Conservation (phyloP, 2,888 invertebrate genomes). For the Chrysina gloriosa region DNA sequence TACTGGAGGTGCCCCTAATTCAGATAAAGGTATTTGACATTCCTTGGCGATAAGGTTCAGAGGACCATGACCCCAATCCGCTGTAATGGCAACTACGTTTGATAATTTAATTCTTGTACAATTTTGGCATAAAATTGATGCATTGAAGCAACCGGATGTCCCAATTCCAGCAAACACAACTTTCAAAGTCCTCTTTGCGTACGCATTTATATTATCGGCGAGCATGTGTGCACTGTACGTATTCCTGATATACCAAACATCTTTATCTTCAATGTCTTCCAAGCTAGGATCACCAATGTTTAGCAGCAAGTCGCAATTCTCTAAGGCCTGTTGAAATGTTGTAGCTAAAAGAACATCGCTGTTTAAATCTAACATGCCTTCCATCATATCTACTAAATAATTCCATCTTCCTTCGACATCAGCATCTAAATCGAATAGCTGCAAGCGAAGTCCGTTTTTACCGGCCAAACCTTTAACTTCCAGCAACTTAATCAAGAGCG, state of each 20-base stretch:
- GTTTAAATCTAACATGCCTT: constrained; percentile 48
- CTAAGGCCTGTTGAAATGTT: constrained; percentile 66
- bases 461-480: constrained; percentile 51
- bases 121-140: constrained; percentile 65
- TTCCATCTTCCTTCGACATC: constrained; percentile 45
- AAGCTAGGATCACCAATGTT: constrained; percentile 65
- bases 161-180: constrained; percentile 70
- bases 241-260: constrained; percentile 57
- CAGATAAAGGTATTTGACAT: constrained; percentile 65
- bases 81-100: constrained; percentile 70
- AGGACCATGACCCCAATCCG: constrained; percentile 68
- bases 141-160: constrained; percentile 69
- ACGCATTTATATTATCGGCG: constrained; percentile 66
- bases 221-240: constrained; percentile 57
- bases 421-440: constrained; percentile 55
- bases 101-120: constrained; percentile 63
- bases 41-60: constrained; percentile 64
- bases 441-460: constrained; percentile 53
- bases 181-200: constrained; percentile 65
- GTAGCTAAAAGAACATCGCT: constrained; percentile 55
- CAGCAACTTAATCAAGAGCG: constrained; percentile 56
- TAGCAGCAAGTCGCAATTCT: constrained; percentile 68
- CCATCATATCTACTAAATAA: constrained; percentile 50
- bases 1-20: constrained; percentile 72
- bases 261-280: constrained; percentile 56